Percentiles rank a stretch among this genome's conserved stretches.
Conservation (phyloP, 2,888 invertebrate species). For the Melanostoma scalare region DNA sequence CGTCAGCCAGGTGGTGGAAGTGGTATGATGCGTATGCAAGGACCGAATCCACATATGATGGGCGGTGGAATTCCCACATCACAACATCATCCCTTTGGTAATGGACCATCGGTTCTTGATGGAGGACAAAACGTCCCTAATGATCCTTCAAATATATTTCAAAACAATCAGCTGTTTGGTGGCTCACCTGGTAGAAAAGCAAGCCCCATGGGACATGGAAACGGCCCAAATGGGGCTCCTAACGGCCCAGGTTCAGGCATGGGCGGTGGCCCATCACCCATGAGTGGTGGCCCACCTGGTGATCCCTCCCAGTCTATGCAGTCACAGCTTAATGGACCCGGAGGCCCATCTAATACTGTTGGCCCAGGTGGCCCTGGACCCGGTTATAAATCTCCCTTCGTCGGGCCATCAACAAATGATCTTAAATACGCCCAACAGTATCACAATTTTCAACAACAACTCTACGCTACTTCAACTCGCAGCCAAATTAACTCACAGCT, state of each 20-base stretch:
- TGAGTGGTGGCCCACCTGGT: slow-evolving; percentile 62
- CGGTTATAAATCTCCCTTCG: slow-evolving; percentile 85
- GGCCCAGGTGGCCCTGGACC: slow-evolving; percentile 74
- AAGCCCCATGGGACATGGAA: slow-evolving; percentile 72
- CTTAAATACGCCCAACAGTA: slow-evolving; percentile 97
- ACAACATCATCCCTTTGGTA: slow-evolving; percentile 78
- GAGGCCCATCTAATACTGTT: slow-evolving; percentile 43
- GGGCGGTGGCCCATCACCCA: slow-evolving; percentile 60
- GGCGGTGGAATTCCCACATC: slow-evolving; percentile 73
- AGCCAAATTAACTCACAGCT: slow-evolving; percentile 82
- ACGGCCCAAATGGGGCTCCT: slow-evolving; percentile 76
- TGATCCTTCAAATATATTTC: slow-evolving; percentile 72
- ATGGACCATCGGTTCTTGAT: slow-evolving; percentile 76
- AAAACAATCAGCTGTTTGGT: slow-evolving; percentile 74
- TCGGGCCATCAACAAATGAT: slow-evolving; percentile 92
- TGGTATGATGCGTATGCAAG: slow-evolving; percentile 76
- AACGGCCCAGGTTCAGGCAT: slow-evolving; percentile 76
- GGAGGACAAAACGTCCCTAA: slow-evolving; percentile 72
- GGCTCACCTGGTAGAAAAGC: slow-evolving; percentile 66
- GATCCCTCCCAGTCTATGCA: slow-evolving; percentile 74
- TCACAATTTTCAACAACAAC: slow-evolving; percentile 97
- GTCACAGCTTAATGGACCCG: slow-evolving; percentile 65
- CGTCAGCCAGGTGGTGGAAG: slow-evolving; percentile 82
- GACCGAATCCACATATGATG: slow-evolving; percentile 74
- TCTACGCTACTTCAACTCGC: slow-evolving; percentile 93